phyloP scores from a whole-genome alignment of 2,888 invertebrate genomes.

The Psococerastis gibbosa region DNA sequence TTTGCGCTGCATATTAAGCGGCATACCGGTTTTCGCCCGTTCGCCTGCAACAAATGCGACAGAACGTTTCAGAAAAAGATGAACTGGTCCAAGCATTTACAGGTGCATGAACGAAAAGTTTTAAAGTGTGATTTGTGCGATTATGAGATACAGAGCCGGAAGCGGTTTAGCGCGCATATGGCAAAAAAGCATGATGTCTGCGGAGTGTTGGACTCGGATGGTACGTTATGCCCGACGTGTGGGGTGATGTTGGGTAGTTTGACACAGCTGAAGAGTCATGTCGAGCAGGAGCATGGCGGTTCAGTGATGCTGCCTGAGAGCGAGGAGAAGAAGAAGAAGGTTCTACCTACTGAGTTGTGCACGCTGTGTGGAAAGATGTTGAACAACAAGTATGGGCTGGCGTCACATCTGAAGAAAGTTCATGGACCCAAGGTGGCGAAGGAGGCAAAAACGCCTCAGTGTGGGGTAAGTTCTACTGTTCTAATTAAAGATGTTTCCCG shows the following conservation, averaged over 20 bases:
- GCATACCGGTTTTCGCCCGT: not conserved
- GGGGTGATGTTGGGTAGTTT: not conserved
- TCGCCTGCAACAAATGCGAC: not conserved
- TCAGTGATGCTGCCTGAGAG: not conserved
- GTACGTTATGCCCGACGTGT: not conserved
- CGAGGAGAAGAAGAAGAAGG: not conserved
- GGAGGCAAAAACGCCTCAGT: not conserved
- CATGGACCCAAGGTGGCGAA: conserved; percentile 5
- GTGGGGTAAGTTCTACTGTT: too few relatives aligned
- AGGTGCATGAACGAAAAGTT: not conserved
- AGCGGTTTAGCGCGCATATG: not conserved
- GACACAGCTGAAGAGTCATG: not conserved
- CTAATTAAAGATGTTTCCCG: too few relatives aligned
- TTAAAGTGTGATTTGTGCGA: not conserved
- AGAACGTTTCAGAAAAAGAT: not conserved
- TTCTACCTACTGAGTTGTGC: conserved; percentile 4
- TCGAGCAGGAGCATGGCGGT: not conserved
- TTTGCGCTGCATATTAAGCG: not conserved
- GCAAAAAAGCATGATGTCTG: too few relatives aligned
- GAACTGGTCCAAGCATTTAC: not conserved
- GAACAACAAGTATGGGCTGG: conserved; percentile 3
- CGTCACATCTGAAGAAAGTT: conserved; percentile 5
- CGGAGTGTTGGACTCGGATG: not conserved
- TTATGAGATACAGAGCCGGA: not conserved
- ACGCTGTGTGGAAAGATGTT: conserved; percentile 4